Conservation (phyloP, 2,113 vertebrate species). For the Xiphias gladius region DNA sequence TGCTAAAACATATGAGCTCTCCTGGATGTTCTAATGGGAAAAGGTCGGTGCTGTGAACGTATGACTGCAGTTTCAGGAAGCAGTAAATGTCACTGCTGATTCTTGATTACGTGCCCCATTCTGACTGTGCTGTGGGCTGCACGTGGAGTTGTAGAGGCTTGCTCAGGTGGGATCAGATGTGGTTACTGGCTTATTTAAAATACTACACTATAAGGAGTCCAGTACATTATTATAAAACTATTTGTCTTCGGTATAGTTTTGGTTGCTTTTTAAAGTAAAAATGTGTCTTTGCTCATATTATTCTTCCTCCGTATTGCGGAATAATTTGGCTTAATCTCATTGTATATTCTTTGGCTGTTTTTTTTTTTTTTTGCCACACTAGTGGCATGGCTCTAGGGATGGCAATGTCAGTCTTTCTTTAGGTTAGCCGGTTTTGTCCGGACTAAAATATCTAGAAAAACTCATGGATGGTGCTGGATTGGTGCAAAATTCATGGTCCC, state of each 20-base stretch:
- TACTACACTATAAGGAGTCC: slow-evolving; percentile 30
- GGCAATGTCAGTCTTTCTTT: too few relatives aligned
- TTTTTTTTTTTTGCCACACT: too few relatives aligned
- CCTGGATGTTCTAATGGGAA: slow-evolving; percentile 69
- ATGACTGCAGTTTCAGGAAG: slow-evolving; percentile 63
- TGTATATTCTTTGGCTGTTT: neutral
- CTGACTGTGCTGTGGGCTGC: slow-evolving; percentile 40
- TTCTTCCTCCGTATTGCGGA: neutral
- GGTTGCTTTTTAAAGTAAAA: neutral
- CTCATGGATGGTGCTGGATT: neutral
- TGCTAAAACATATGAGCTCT: slow-evolving; percentile 65
- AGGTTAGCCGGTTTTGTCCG: neutral
- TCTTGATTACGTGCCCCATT: slow-evolving; percentile 61
- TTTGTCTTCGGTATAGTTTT: neutral
- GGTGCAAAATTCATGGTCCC: neutral
- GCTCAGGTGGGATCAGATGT: slow-evolving; percentile 48
- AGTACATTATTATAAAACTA: slow-evolving; percentile 14
- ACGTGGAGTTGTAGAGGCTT: slow-evolving; percentile 38
- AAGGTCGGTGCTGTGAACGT: slow-evolving; percentile 45
- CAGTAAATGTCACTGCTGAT: slow-evolving; percentile 78
- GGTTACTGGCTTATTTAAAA: slow-evolving; percentile 50
- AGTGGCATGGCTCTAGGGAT: too few relatives aligned
- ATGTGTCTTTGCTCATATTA: neutral
- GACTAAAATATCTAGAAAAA: neutral
- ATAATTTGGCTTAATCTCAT: too few relatives aligned